A percentile compares a stretch with the other conserved stretches of the same genome.
phyloP scores from a whole-genome alignment of 1,140 invertebrate genomes.

The Saccostrea echinata region DNA sequence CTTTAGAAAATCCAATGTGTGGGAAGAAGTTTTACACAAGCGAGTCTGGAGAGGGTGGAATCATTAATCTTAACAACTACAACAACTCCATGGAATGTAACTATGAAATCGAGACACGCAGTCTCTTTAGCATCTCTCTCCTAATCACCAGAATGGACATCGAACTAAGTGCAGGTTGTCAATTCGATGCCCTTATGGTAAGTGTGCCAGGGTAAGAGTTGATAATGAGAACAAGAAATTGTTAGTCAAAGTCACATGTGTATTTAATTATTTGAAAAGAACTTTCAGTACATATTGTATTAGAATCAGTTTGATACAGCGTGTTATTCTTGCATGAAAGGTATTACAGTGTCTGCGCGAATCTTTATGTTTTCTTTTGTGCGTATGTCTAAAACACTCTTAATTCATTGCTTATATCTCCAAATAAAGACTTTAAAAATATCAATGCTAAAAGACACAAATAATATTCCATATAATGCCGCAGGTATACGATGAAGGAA shows the following conservation, averaged over 20 bases:
- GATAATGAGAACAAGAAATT: too few species aligned
- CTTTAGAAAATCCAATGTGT: conserved; percentile 62
- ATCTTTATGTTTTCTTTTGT: too few species aligned
- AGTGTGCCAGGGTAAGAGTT: neutral
- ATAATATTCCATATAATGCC: neutral
- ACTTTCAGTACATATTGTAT: neutral
- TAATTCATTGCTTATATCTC: too few species aligned
- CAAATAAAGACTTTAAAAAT: too few species aligned
- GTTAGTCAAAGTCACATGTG: too few species aligned
- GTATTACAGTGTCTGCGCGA: too few species aligned
- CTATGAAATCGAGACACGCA: conserved; percentile 63
- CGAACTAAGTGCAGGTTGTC: conserved; percentile 63
- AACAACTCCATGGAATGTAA: conserved; percentile 68
- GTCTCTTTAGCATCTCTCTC: conserved; percentile 61
- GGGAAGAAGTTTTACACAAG: conserved; percentile 62
- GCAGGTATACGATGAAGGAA: conserved; percentile 60
- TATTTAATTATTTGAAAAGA: neutral
- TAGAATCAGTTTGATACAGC: too few species aligned
- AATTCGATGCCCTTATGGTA: conserved; percentile 65
- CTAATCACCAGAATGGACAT: conserved; percentile 62
- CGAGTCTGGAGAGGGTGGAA: conserved; percentile 58
- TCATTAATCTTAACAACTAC: conserved; percentile 64
- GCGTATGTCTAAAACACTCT: too few species aligned
- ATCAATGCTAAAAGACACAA: too few species aligned
- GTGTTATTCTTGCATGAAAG: too few species aligned